Evolutionary conservation across 2,888 invertebrate species (phyloP).

Genomic region (Drosophila tanythrix): DNA sequence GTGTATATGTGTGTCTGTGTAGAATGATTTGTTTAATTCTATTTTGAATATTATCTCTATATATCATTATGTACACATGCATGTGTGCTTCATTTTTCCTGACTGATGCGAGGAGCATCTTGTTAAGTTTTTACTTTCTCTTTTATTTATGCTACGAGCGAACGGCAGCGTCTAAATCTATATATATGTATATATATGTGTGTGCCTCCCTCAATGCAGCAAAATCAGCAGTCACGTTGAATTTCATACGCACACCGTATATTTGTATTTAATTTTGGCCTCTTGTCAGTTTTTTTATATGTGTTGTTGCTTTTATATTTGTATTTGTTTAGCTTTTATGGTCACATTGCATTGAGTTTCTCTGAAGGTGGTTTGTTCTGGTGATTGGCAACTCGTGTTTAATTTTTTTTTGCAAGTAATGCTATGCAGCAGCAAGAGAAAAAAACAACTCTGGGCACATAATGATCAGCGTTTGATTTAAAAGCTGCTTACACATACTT

Average conservation of each 20-base stretch:
- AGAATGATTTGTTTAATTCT: constrained; percentile 47
- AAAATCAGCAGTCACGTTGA: constrained; percentile 49
- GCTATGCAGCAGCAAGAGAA: constrained; percentile 22
- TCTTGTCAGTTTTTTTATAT: constrained; percentile 67
- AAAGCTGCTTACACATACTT: constrained; percentile 34
- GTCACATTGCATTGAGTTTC: constrained; percentile 63
- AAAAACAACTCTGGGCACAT: constrained; percentile 15
- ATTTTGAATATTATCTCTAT: constrained; percentile 49
- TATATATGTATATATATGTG: neutral
- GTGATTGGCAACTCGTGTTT: constrained; percentile 52
- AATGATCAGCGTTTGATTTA: constrained; percentile 21
- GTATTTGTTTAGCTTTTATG: constrained; percentile 55
- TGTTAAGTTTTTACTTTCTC: constrained; percentile 70
- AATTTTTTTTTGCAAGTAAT: constrained; percentile 62
- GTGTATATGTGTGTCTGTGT: constrained; percentile 14
- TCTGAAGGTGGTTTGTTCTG: constrained; percentile 53
- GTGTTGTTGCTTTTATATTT: constrained; percentile 26
- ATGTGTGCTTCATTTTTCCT: constrained; percentile 9
- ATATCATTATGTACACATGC: constrained; percentile 16
- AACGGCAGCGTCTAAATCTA: constrained; percentile 28
- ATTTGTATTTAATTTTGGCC: constrained; percentile 62
- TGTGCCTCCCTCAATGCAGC: constrained; percentile 47
- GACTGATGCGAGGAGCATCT: constrained; percentile 53
- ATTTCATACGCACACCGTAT: constrained; percentile 53
- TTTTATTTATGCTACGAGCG: constrained; percentile 69